Evolutionary conservation across 2,888 invertebrate species (phyloP), one percentile per base, ranked within the genome.

Genomic region (Pollenia amentaria): DNA sequence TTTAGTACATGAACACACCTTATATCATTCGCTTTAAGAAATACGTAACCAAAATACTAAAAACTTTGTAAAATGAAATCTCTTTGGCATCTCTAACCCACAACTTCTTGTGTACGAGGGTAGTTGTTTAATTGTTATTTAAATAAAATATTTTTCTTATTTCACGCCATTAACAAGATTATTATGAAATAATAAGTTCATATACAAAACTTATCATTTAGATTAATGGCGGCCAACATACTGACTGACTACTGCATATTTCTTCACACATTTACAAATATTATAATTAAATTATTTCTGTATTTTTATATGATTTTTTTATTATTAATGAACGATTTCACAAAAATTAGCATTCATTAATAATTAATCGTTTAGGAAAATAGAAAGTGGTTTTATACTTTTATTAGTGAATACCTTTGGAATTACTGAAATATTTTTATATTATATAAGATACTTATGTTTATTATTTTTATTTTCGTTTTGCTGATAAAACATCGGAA

Each of bases 341-440:
- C 90, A 90, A 90, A 89, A 91, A 92, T 91, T 92, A 91, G 91
- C 92, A 92, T 91, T 91, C 89, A 92, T 92, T 91, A 90, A 91
- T 92, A 72, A 90, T 91, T 89, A 91, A 89, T 89, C 88, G 88
- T 88, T 89, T 88, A 89, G 86, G 88, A 90, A 92, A 91, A 91
- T 89, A 91, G 92, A 91, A 91, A 91, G 92, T 92, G 87, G 80
- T 84, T 75, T 62, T 72, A 21, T 83, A 55, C 64, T 51, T 44
- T 40, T 51, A 21, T 21, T 48, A 4, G 65, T 55, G 51, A 77
- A 77, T 69, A n/a, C 29, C 60, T 40, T 46, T 21, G 14, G 53
- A 42, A 46, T 18, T 60, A 40, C 14, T 40, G 3, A 51, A 38
- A 14, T 46, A 14, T 78, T 29, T 69, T 38, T 64, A 6, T 29